Evolutionary conservation across 2,888 invertebrate species (phyloP), one percentile per base, ranked within the genome.

Genomic region (Chorisops tibialis): DNA sequence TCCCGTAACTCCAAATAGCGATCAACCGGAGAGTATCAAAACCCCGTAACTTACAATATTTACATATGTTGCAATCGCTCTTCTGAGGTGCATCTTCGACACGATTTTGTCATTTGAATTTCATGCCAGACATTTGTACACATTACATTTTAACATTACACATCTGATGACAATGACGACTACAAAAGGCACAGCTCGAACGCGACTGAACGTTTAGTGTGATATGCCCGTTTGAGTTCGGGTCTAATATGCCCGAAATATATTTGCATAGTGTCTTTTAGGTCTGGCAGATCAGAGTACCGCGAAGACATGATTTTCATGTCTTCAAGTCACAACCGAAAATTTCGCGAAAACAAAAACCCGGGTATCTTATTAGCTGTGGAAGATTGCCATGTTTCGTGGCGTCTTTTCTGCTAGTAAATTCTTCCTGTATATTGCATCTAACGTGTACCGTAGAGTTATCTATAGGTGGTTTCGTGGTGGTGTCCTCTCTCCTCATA

Each of bases 401-500:
- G 9, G 30, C 3, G 30, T 30, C 2, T 30, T 30, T 30, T 30
- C 30, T 7, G 30, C 30, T 30, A 30, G 30, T 30, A 9, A 5
- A 30, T 30, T 30, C 30, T 45, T 14, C 18, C 19, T 18, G 16
- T 16, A 45, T 18, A n/a, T n/a, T n/a, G n/a, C n/a, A n/a, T 19
- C 19, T 45, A 18, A 19, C 11, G 5, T 11, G 6, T 12, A 45
- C 45, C 11, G 19, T 45, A 2, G 11, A 5, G 21, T 12, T n/a
- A n/a, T n/a, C n/a, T n/a, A n/a, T n/a, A n/a, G n/a, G 47, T 19
- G 21, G 22, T 45, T 37, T 35, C 54, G 56, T 37, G 37, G 41
- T 49, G 60, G 50, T 61, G 61, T 63, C 63, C 63, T 64, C 63
- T 64, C 63, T 64, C 61, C 63, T 64, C 61, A 64, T 64, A 64